Evolutionary conservation across 2,888 invertebrate genomes (phyloP).

Genomic region (Epsilonema sp.): DNA sequence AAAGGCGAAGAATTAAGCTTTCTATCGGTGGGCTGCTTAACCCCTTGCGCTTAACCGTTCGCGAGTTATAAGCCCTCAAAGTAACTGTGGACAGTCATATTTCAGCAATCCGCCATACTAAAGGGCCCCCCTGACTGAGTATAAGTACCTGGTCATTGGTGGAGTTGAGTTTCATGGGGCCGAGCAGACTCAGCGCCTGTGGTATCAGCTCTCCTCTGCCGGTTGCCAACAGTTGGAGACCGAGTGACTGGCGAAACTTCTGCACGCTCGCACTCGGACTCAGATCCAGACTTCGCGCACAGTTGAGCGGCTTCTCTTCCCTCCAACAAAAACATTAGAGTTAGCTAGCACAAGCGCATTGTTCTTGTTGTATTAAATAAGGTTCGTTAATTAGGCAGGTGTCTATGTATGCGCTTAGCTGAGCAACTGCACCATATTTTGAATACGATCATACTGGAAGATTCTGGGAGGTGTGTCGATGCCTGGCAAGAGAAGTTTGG

Average conservation of each 20-base stretch:
- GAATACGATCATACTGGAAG: too few relatives aligned
- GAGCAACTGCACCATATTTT: too few relatives aligned
- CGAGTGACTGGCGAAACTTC: slow-evolving; percentile 47
- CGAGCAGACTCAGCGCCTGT: slow-evolving; percentile 52
- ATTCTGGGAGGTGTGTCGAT: slow-evolving; percentile 59
- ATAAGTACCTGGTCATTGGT: slow-evolving; percentile 42
- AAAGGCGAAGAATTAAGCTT: too few relatives aligned
- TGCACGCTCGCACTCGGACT: not conserved
- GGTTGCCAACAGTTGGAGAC: slow-evolving; percentile 58
- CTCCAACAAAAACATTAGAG: not conserved
- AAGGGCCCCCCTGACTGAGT: too few relatives aligned
- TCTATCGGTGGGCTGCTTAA: too few relatives aligned
- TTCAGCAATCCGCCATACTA: too few relatives aligned
- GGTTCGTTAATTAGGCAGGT: not conserved
- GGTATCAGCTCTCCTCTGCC: slow-evolving; percentile 56
- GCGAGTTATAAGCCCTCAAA: too few relatives aligned
- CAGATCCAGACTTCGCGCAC: not conserved
- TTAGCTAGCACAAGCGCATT: not conserved
- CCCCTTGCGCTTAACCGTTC: too few relatives aligned
- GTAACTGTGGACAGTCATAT: too few relatives aligned
- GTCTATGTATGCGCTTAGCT: too few relatives aligned
- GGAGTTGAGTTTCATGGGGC: slow-evolving; percentile 52
- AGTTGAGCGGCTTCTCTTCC: too few relatives aligned
- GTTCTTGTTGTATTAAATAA: not conserved
- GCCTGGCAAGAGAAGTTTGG: slow-evolving; percentile 58